phyloP scores from a whole-genome alignment of 1,140 invertebrate genomes.

The Drosophila chauvacae region DNA sequence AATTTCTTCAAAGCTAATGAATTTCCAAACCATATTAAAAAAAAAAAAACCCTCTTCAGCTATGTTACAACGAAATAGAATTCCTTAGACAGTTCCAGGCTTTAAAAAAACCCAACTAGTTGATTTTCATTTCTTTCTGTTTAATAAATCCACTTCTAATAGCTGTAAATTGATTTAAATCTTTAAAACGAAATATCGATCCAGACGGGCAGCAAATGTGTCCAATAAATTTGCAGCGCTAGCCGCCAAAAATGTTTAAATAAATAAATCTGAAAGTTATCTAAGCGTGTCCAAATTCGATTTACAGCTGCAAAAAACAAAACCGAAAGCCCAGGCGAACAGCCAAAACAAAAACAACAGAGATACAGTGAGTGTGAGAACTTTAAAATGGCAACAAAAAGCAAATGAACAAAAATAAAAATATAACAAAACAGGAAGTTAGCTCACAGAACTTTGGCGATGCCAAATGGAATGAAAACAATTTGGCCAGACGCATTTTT shows the following conservation, averaged over 20 bases:
- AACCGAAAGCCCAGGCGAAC: constrained; percentile 8
- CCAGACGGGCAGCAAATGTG: constrained; percentile 21
- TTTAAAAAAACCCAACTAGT: background rate
- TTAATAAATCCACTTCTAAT: background rate
- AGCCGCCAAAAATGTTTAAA: constrained; percentile 61
- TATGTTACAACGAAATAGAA: too few relatives aligned
- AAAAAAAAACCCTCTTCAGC: too few relatives aligned
- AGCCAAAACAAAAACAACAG: constrained; percentile 19
- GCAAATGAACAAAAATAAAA: constrained; percentile 2
- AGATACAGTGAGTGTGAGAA: constrained; percentile 12
- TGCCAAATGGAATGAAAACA: constrained; percentile 35
- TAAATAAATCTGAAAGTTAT: constrained; percentile 76
- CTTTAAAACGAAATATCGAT: constrained; percentile 36
- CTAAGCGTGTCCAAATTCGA: constrained; percentile 73
- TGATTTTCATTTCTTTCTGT: background rate
- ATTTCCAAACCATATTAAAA: too few relatives aligned
- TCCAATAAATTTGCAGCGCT: constrained; percentile 61
- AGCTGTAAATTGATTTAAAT: constrained; percentile 14
- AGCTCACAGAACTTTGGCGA: constrained; percentile 28
- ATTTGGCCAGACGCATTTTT: constrained; percentile 22
- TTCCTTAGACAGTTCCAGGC: too few relatives aligned
- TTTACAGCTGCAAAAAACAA: constrained; percentile 62
- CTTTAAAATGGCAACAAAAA: constrained; percentile 25
- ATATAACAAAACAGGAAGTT: constrained; percentile 7
- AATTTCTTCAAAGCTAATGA: too few relatives aligned